These are phyloP conservation scores for Eupeodes luniger DNA, from an alignment of 2,888 invertebrate species.

Conservation along the genomic window DNA sequence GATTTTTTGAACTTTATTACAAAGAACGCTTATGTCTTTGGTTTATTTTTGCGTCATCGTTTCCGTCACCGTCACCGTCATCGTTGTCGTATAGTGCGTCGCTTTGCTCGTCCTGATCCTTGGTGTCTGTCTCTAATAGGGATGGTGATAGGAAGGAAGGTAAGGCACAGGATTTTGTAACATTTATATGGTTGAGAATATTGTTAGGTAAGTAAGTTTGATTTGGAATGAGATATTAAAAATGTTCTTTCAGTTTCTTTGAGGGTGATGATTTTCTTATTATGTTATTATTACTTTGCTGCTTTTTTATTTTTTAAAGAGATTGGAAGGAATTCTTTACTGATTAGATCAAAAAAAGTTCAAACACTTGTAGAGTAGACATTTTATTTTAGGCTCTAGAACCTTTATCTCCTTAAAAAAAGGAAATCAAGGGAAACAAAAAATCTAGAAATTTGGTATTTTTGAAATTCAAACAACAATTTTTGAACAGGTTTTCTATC, in stretches of 20 bases:
- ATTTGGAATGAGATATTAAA: constrained; percentile 60
- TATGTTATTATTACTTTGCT: constrained; percentile 38
- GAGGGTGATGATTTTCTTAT: constrained; percentile 66
- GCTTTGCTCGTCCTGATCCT: background rate
- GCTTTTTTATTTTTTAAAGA: background rate
- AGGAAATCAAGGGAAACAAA: too few relatives aligned
- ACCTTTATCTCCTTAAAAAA: too few relatives aligned
- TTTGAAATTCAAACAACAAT: too few relatives aligned
- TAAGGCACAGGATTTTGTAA: constrained; percentile 8
- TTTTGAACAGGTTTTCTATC: too few relatives aligned
- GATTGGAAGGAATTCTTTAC: background rate
- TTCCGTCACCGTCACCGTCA: too few relatives aligned
- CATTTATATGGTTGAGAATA: constrained; percentile 44
- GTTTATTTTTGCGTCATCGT: background rate
- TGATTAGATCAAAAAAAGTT: background rate
- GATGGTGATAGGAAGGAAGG: background rate
- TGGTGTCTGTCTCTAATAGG: background rate
- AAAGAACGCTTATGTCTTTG: constrained; percentile 46
- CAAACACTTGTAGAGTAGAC: background rate
- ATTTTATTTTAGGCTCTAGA: background rate
- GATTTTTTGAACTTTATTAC: constrained; percentile 75
- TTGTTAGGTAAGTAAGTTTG: constrained; percentile 45
- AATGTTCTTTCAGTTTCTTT: constrained; percentile 46
- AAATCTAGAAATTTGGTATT: too few relatives aligned
- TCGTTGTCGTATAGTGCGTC: too few relatives aligned